Evolutionary conservation across 2,797 vertebrate genomes (phyloP), one percentile per base, ranked within the genome.

Genomic region (Podarcis lilfordi): DNA sequence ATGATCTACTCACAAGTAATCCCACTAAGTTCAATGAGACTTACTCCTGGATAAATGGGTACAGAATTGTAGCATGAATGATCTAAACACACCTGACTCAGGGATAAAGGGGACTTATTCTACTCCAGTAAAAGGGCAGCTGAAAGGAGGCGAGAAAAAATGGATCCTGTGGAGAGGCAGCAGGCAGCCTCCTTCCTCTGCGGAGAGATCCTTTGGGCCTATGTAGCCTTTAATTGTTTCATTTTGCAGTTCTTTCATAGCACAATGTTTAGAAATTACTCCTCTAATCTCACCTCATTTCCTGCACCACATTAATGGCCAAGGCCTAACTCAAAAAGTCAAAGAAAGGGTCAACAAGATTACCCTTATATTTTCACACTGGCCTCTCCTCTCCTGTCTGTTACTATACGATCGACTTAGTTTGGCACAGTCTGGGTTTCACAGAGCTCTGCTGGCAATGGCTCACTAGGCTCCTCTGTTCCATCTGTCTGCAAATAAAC

Each of bases 391-490:
- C 29, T 59, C 71, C 43, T 35, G 59, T 35, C 29, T 29, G 29
- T 82, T 81, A 59, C 82, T 85, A 80, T 85, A 35, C 2, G 43
- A 85, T 85, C 85, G 71, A 59, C 75, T 85, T n/a, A 35, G 72
- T 64, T 85, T 91, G 90, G 90, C 90, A 87, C 64, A 64, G 75
- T n/a, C 74, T 84, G 32, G 37, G 35, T 66, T 91, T 82, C 72
- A n/a, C 74, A 66, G 59, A 81, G 45, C 43, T 61, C 50, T 71
- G 45, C 82, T 90, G 89, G 90, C 90, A 89, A 68, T 40, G 10
- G 74, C 79, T 91, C 88, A 89, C 82, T 89, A 4, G 59, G 72
- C 66, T 82, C 40, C 86, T 91, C 85, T 87, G 88, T 87, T 89
- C 85, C 87, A 86, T 29, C 76, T 59, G 80, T 72, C 79, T 82